phyloP scores from a whole-genome alignment of 37 sponge, comb jelly and placozoan species.

The Crambe crambe region DNA sequence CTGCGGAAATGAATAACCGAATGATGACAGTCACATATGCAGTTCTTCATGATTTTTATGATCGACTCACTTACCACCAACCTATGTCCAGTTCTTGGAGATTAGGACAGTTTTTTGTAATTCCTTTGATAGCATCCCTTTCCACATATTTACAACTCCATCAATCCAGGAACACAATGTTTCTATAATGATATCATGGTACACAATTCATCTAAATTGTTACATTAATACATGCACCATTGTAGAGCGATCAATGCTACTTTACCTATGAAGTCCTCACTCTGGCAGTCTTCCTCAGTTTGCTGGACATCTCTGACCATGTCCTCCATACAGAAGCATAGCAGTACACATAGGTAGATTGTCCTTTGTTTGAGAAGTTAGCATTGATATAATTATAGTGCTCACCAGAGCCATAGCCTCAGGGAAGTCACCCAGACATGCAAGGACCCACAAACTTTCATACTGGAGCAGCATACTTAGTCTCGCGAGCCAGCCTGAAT shows the following conservation, averaged over 20 bases:
- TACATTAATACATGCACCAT: too few species aligned
- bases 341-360: too few species aligned
- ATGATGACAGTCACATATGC: too few species aligned
- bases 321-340: slow-evolving; percentile 66
- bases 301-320: slow-evolving; percentile 31
- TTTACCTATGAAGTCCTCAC: slow-evolving; percentile 67
- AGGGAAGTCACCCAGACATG: slow-evolving; percentile 20
- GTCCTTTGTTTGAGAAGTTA: slow-evolving; percentile 56
- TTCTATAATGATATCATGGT: too few species aligned
- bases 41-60: too few species aligned
- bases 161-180: slow-evolving; percentile 52
- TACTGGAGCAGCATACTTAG: slow-evolving; percentile 15
- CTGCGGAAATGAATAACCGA: too few species aligned
- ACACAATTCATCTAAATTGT: too few species aligned
- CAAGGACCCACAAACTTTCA: slow-evolving; percentile 36
- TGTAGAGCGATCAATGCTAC: too few species aligned
- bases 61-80: slow-evolving; percentile 73
- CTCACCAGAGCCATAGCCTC: slow-evolving; percentile 50
- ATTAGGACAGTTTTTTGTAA: slow-evolving; percentile 50
- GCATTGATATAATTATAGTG: too few species aligned
- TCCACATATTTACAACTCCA: slow-evolving; percentile 53
- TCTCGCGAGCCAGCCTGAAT: slow-evolving; percentile 42
- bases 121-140: neutral
- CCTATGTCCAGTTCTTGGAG: slow-evolving; percentile 68
- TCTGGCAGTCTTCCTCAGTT: slow-evolving; percentile 16